These are phyloP conservation scores for Brachionus rotundiformis DNA, from an alignment of 1,140 invertebrate species.

Conservation along the genomic window DNA sequence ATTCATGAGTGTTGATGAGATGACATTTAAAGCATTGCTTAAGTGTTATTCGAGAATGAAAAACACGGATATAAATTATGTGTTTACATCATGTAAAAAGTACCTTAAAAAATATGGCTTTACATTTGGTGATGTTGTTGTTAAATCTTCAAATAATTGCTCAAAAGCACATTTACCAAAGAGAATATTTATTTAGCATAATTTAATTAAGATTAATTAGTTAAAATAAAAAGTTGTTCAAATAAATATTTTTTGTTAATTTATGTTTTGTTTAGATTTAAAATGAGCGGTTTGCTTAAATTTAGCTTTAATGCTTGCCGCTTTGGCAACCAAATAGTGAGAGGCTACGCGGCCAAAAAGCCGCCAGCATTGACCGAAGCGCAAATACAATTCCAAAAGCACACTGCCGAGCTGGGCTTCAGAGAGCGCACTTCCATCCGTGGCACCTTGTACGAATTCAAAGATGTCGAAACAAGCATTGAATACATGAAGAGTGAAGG, in stretches of 20 bases:
- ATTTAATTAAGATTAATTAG: not conserved
- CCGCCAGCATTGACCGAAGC: not conserved
- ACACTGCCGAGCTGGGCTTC: conserved; percentile 10
- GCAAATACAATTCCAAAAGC: conserved; percentile 43
- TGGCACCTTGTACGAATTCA: conserved; percentile 30
- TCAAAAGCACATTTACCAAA: not conserved
- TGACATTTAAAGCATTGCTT: conserved; percentile 12
- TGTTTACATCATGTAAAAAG: conserved; percentile 36
- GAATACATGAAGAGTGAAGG: conserved; percentile 52
- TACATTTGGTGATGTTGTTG: conserved; percentile 21
- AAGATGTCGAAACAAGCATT: conserved; percentile 52
- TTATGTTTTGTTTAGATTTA: not conserved
- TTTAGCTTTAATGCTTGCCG: not conserved
- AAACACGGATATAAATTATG: conserved; percentile 3
- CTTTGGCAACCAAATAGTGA: not conserved
- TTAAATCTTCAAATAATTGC: not conserved
- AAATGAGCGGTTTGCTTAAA: conserved; percentile 13
- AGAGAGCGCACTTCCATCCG: conserved; percentile 44
- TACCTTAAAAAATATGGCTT: conserved; percentile 24
- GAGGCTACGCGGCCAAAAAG: conserved; percentile 36
- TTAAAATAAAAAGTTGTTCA: not conserved
- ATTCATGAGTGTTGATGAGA: conserved; percentile 21
- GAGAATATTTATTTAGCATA: not conserved
- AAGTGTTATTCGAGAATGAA: conserved; percentile 7
- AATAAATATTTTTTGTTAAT: not conserved